Base-by-base conservation (phyloP, 2,888 invertebrate genomes). In the Rhorus exstirpatorius region DNA sequence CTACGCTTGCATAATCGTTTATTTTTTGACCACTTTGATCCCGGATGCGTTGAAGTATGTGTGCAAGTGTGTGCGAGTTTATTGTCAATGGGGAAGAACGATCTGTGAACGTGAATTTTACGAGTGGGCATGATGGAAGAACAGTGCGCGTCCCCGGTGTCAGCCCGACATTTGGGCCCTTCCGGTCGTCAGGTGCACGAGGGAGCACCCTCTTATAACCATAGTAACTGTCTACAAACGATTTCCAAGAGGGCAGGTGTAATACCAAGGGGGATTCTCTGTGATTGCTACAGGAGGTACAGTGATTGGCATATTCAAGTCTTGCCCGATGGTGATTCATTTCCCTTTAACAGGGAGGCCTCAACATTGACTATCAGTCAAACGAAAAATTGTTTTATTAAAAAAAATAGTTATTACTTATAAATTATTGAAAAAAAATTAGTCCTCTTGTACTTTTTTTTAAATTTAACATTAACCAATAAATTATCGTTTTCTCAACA, bases 181-280 rank as follows among this genome's bases (percentile, higher is more conserved):
- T 88, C 89, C 88, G 86, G 86, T 84, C 71, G 87, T 88, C 89
- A 89, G 89, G 89, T 89, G 89, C 81, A 71, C 77, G 19, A 63
- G 38, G 24, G 8, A 35, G 49, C 44, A 65, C 76, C 71, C 81
- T 46, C 44, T n/a, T 31, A 71, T 75, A 63, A 61, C 55, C 75
- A 55, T 76, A 65, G 55, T 55, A 76, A 76, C 65, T 75, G 79
- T 65, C 61, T 53, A 71, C 63, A 71, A 65, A 68, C 72, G 46
- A 80, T 70, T 68, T 76, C 63, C 83, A 81, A 81, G 78, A 81
- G 83, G 89, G 88, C 90, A 90, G 90, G 90, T 90, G 90, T 85
- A 85, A 79, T 67, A 79, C 61, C 68, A 53, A 65, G 31, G 63
- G 77, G 80, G 31, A 63, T 51, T 26, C 41, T 70, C 41, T 46